Percentiles rank a stretch among this genome's conserved stretches.
Conservation (phyloP, 2,797 vertebrate genomes). For the Martes flavigula region DNA sequence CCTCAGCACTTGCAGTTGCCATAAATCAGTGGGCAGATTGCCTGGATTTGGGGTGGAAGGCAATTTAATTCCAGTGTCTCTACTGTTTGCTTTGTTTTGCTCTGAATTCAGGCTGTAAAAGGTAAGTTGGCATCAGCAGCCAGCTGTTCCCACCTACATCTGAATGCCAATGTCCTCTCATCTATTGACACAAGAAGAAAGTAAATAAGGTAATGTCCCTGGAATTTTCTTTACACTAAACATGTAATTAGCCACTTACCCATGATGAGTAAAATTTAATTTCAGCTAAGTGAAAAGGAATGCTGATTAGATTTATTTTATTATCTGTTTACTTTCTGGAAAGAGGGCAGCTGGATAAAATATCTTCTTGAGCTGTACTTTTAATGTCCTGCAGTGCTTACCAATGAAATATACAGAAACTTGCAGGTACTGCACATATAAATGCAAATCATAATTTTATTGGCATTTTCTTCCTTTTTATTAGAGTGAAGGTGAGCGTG, state of each 20-base stretch:
- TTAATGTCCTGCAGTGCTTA: constrained; percentile 34
- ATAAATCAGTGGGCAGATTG: constrained; percentile 56
- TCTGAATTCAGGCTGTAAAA: constrained; percentile 50
- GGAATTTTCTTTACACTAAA: constrained; percentile 77
- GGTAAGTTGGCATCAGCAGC: constrained; percentile 41
- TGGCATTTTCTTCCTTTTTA: background rate
- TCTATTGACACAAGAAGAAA: constrained; percentile 68
- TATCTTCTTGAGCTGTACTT: background rate
- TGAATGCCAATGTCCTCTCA: constrained; percentile 51
- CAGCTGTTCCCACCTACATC: constrained; percentile 49
- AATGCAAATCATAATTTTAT: background rate
- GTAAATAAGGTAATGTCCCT: constrained; percentile 72
- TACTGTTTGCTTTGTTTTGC: constrained; percentile 33
- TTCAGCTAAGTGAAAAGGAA: constrained; percentile 77
- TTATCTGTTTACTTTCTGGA: constrained; percentile 78
- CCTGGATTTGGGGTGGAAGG: constrained; percentile 55
- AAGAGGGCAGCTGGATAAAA: constrained; percentile 68
- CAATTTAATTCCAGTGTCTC: constrained; percentile 41
- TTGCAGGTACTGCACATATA: background rate
- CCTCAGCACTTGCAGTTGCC: constrained; percentile 56
- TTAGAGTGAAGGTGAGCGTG: background rate
- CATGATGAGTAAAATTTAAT: constrained; percentile 77
- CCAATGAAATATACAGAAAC: constrained; percentile 14
- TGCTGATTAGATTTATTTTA: constrained; percentile 78
- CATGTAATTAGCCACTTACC: constrained; percentile 79